These are phyloP conservation scores for Baryphthengus martii DNA, from an alignment of 2,113 vertebrate genomes.

Conservation along the genomic window DNA sequence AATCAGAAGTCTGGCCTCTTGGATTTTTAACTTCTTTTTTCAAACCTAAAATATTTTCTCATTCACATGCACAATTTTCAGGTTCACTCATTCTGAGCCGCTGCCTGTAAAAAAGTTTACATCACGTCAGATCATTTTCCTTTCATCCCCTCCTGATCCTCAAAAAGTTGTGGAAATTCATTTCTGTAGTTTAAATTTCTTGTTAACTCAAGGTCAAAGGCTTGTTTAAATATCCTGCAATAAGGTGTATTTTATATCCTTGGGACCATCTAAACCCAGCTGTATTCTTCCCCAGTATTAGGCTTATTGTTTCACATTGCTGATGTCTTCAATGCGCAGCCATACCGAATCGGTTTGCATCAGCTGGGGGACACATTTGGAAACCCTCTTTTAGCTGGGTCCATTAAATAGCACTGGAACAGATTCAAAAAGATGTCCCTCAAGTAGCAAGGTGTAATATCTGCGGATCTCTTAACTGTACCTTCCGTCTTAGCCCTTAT, in stretches of 20 bases:
- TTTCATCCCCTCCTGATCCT: background rate
- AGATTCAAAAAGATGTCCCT: background rate
- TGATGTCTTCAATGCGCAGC: slow-evolving; percentile 5
- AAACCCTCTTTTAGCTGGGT: background rate
- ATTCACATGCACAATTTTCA: background rate
- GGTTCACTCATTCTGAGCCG: background rate
- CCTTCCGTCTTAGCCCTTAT: background rate
- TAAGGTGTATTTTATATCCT: background rate
- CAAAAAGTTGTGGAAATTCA: background rate
- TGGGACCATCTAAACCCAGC: background rate
- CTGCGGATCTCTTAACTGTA: background rate
- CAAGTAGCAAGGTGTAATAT: background rate
- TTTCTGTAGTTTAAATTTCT: background rate
- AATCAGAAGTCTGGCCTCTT: background rate
- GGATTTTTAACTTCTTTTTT: background rate
- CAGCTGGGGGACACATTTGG: background rate
- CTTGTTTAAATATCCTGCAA: background rate
- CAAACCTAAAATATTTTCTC: background rate
- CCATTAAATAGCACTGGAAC: background rate
- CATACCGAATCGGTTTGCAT: accelerated
- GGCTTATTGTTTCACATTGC: background rate
- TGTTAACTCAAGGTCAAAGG: background rate
- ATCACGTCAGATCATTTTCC: background rate
- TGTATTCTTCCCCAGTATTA: background rate
- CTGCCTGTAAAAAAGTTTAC: background rate